These are phyloP conservation scores for Sparus aurata DNA, from an alignment of 2,797 vertebrate species.

Conservation along the genomic window DNA sequence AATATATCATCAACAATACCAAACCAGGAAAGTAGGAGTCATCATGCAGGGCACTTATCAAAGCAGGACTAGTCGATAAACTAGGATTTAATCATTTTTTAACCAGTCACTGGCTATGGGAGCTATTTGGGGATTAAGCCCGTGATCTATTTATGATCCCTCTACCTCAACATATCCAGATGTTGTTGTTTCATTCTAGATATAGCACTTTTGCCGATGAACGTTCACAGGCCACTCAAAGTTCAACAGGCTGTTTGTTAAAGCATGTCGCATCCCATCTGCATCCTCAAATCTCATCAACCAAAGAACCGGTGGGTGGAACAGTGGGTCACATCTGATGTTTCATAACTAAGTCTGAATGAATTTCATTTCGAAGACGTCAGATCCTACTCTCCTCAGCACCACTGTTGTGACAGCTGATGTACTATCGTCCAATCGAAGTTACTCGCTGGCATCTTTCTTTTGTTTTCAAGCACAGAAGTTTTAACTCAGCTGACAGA, in stretches of 20 bases:
- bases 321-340: background rate
- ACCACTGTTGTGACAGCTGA: background rate
- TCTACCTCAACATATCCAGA: background rate
- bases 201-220: background rate
- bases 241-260: conserved; percentile 63
- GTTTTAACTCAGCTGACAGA: conserved; percentile 46
- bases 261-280: conserved; percentile 26
- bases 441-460: conserved; percentile 20
- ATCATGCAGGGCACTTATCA: conserved; percentile 2
- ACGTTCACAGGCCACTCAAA: conserved; percentile 15
- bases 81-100: conserved; percentile 27
- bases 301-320: conserved; percentile 2
- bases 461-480: conserved; percentile 55
- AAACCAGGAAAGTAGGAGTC: background rate
- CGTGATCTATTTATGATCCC: conserved; percentile 17
- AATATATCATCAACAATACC: background rate
- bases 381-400: too few species aligned
- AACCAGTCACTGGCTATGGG: conserved; percentile 8
- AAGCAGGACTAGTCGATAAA: conserved; percentile 2
- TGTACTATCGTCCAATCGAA: conserved; percentile 6
- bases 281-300: background rate
- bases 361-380: background rate
- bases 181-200: conserved; percentile 11
- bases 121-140: background rate
- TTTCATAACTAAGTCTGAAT: background rate